Base-by-base conservation (phyloP, 2,888 invertebrate species). In the Acronicta alni region DNA sequence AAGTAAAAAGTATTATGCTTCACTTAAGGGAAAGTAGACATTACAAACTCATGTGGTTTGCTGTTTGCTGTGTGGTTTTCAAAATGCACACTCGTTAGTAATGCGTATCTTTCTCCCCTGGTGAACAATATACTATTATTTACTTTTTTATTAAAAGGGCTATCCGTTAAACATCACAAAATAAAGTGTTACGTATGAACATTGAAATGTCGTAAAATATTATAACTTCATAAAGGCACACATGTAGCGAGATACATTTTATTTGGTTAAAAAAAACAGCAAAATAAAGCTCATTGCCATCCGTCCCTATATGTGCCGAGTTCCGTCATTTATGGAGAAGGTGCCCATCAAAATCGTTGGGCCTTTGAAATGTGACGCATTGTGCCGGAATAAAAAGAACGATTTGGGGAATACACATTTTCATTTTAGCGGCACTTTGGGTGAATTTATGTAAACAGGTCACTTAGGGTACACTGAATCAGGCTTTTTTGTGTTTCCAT, bases 311-410 rank as follows among this genome's bases (percentile, higher is more conserved):
- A 48, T 42, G 46, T 49, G 35, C 43, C 16, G 39, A 49, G 44
- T 57, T 57, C 43, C 49, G 57, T 57, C 71, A 65, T 77, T 77
- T 61, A 71, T 58, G 62, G 55, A 37, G 42, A 30, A 16, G 17
- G 30, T 39, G 47, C 42, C 59, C 67, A 67, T 67, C 66, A 64
- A 70, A 72, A 64, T 51, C 47, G 42, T 52, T 57, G 57, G 32
- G 49, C 70, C 48, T 67, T 77, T 77, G 54, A 65, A 70, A 64
- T 48, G 49, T 48, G 20, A 35, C 52, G 56, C 52, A 66, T 78
- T 77, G 67, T 72, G 67, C 47, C 37, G 57, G 15, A 49, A 62
- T 66, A 66, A 76, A 78, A 72, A 57, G 59, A 47, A 32, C 38
- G 35, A 55, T 75, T 75, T 49, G 17, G 39, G 44, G 23, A 61